Base-by-base conservation (phyloP, 2,888 invertebrate species). In the Empis livida region DNA sequence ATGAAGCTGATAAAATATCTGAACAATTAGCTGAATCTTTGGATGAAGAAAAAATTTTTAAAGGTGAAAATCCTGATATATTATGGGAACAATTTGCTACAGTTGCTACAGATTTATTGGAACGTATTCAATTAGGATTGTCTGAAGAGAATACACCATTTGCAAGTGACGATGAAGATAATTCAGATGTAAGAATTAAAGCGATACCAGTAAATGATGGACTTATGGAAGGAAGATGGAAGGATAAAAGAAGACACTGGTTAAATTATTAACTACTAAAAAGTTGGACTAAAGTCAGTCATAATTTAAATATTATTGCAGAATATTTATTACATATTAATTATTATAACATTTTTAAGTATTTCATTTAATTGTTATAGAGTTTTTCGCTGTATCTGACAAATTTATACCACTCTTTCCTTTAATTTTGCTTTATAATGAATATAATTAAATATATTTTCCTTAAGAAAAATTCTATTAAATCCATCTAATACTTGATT, bases 61-160 rank as follows among this genome's bases (percentile, higher is more conserved):
- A 73, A 8, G 58, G 55, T 2, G 31, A 45, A 15, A 49, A 51
- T 31, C 57, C 52, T 46, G 60, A 61, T 56, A 54, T 53, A 16
- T 64, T 78, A 11, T 85, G 85, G 85, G 85, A 85, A 63, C 82
- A 84, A 58, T 79, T 86, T 58, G 80, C 82, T 2, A 73, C 76
- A 15, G 84, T 85, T 0, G 85, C 84, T 1, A 78, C 84, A 38
- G 84, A 85, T 57, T 67, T 86, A 49, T 61, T 86, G 52, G 83
- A 84, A 60, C 61, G 67, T 35, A 61, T 70, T 50, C 70, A 70
- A 52, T 59, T 61, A 15, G 17, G 20, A 17, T 20, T 40, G 11
- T 16, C 16, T 11, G 13, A 40, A 13, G 40, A 11, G 3, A 40
- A 40, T 20, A 17, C 16, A 5, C 17, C 17, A 20, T 40, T 40